Conservation (phyloP, 2,113 vertebrate genomes). For the Penelope pileata region DNA sequence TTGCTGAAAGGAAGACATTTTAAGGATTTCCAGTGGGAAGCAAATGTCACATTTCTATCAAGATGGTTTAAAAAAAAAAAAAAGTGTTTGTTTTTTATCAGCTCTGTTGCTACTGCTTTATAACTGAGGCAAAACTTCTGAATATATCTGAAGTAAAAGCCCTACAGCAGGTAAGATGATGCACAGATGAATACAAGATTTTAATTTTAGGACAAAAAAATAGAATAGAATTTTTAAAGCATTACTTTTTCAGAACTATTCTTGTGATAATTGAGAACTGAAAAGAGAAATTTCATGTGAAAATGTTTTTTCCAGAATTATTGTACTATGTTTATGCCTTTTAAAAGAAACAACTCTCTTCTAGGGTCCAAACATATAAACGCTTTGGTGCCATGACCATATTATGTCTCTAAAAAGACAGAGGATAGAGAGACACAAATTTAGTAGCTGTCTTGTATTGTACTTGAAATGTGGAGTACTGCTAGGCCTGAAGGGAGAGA, state of each 20-base stretch:
- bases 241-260: neutral
- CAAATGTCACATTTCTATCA: neutral
- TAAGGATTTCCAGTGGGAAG: neutral
- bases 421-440: neutral
- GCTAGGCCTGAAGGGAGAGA: neutral
- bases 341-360: neutral
- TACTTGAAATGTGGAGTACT: slow-evolving; percentile 13
- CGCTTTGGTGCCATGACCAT: neutral
- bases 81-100: neutral
- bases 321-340: neutral
- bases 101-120: neutral
- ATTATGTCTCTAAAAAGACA: neutral
- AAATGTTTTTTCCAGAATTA: neutral
- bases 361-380: neutral
- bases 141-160: neutral
- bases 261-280: neutral
- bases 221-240: neutral
- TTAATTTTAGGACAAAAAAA: neutral
- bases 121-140: neutral
- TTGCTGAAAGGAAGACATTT: neutral
- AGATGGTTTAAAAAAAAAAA: neutral
- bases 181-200: neutral
- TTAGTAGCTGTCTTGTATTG: neutral
- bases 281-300: neutral
- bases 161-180: accelerated